Base-by-base conservation (phyloP, 2,113 vertebrate species). In the Zosterops japonicus region DNA sequence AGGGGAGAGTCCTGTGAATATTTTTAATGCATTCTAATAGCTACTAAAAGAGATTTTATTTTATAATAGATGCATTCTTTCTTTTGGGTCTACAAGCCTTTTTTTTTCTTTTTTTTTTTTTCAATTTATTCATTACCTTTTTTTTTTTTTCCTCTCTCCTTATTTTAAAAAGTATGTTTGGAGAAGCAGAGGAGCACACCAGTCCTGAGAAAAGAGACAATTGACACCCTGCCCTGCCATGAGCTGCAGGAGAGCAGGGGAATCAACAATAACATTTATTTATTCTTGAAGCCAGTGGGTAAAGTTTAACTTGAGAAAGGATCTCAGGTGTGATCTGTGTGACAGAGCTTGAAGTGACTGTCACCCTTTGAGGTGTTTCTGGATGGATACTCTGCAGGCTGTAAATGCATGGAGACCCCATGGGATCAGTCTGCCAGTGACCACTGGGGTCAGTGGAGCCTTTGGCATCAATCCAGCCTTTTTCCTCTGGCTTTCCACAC, bases 21-120 rank as follows among this genome's bases (percentile, higher is more conserved):
- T 96, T 97, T 98, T 97, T 97, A 97, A 97, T 97, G 92, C 92
- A 93, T 93, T 96, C 95, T 95, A 89, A 95, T 96, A 96, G 95
- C 95, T 97, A 52, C 94, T 96, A 95, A 97, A 97, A 92, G 94
- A 97, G 95, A 97, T 97, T 97, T 97, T 96, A 97, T 97, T 97
- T 97, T 95, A 86, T 97, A 96, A 97, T 96, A 96, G 97, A 81
- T 94, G 96, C 94, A 90, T 87, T 97, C 96, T 82, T 94, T 95
- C 96, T 95, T 90, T 94, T 82, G 72, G 94, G 93, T 97, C 76
- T 84, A 93, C 95, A 96, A 96, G 87, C 27, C n/a, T 76, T 18
- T 29, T 72, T 78, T 57, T 76, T 46, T 76, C 74, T 80, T 89
- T 93, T 85, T 95, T 80, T 80, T 89, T 93, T 85, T 95, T 95